Base-by-base conservation (phyloP, 2,797 vertebrate genomes). In the Calcarius lapponicus region DNA sequence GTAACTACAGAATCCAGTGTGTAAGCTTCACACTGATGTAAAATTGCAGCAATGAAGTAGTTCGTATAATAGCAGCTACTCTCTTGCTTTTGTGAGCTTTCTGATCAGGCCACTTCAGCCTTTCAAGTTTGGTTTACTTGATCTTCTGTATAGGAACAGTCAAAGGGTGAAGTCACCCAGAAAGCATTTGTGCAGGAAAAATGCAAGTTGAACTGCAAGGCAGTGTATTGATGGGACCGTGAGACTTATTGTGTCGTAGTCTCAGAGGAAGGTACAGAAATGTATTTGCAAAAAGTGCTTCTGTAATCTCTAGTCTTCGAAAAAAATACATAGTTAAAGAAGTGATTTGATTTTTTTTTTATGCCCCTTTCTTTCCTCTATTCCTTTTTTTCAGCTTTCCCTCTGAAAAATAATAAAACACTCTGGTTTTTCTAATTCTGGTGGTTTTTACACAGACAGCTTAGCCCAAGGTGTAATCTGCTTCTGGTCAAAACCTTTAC, bases 151-250 rank as follows among this genome's bases (percentile, higher is more conserved):
- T 17, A 75, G 47, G 65, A 91, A 15, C 65, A 58, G 34, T 82
- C 86, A 88, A 89, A 94, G 75, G 28, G 25, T 93, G 36, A 93
- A 91, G 69, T 91, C 66, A 79, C 54, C 54, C 65, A 93, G 79
- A 88, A 91, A 94, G 31, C 42, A 75, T 80, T 91, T 92, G 61
- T 90, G 62, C 42, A 80, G 79, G 79, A 69, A 90, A 91, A 93
- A 80, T 34, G 38, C 38, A 83, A 78, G 45, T n/a, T 89, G 79
- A 88, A 80, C 36, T 80, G 75, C 64, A 87, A 74, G 87, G 60
- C 28, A 11, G 19, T 24, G 11, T 73, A 26, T 42, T 80, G 38
- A 47, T 81, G 38, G 38, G 16, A 54, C 11, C 0, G 2, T 25
- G 9, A 47, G 25, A 60, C 65, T 67, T 61, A 22, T 9, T 0